Conservation (phyloP, 2,888 invertebrate genomes). For the Empis stercorea region DNA sequence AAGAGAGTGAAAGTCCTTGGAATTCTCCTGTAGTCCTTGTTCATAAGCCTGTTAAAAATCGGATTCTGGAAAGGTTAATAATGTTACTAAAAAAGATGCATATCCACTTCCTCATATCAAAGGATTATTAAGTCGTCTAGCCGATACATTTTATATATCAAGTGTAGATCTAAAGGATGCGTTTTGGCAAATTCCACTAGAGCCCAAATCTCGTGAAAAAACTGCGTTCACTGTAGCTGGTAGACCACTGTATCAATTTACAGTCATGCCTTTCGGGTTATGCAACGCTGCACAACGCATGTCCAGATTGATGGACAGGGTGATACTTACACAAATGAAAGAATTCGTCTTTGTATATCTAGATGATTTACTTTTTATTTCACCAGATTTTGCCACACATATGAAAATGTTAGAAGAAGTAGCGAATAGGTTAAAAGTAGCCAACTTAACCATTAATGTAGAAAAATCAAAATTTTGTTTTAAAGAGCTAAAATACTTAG, state of each 20-base stretch:
- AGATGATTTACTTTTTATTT: conserved; percentile 11
- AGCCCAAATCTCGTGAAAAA: conserved; percentile 3
- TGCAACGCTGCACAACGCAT: conserved; percentile 12
- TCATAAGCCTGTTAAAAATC: conserved; percentile 9
- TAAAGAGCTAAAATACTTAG: too few relatives aligned
- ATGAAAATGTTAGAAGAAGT: too few relatives aligned
- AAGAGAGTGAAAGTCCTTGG: conserved; percentile 16
- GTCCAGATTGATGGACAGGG: conserved; percentile 10
- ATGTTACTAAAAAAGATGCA: conserved; percentile 4
- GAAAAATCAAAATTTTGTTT: too few relatives aligned
- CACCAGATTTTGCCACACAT: conserved; percentile 9
- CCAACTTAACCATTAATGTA: too few relatives aligned
- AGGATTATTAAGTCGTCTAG: conserved; percentile 9
- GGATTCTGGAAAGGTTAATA: conserved; percentile 9
- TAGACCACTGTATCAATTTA: conserved; percentile 11
- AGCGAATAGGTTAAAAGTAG: too few relatives aligned
- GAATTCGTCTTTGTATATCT: conserved; percentile 11
- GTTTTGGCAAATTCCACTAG: conserved; percentile 4
- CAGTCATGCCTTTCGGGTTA: conserved; percentile 12
- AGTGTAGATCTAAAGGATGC: conserved; percentile 10
- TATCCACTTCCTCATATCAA: conserved; percentile 8
- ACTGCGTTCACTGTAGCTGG: conserved; percentile 11
- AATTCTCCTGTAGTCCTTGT: conserved; percentile 8
- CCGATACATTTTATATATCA: conserved; percentile 9
- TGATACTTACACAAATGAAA: conserved; percentile 6